phyloP scores from a whole-genome alignment of 2,113 vertebrate genomes.

The Trogon surrucura region DNA sequence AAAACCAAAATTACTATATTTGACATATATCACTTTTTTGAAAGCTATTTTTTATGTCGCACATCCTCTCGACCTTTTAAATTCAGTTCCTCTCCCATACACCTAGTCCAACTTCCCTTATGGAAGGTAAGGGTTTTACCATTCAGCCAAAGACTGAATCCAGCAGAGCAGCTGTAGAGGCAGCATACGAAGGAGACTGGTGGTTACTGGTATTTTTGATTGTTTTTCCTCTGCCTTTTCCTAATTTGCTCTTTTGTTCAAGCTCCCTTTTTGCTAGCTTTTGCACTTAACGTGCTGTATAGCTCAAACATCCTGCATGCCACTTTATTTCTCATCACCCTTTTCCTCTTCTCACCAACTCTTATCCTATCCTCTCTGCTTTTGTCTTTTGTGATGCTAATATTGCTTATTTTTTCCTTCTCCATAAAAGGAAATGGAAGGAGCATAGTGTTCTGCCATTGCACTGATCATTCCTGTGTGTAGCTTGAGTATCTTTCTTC shows the following conservation, averaged over 20 bases:
- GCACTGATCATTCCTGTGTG: neutral
- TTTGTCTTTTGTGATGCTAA: neutral
- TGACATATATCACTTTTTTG: neutral
- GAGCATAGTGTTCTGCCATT: neutral
- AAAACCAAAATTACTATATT: neutral
- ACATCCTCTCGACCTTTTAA: neutral
- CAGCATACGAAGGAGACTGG: neutral
- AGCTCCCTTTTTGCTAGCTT: neutral
- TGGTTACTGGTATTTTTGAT: constrained; percentile 3
- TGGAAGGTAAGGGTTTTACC: neutral
- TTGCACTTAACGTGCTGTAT: rapidly evolving
- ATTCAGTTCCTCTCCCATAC: neutral
- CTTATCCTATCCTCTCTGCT: neutral
- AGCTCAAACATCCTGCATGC: neutral
- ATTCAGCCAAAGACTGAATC: neutral
- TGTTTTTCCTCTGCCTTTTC: neutral
- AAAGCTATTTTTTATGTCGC: neutral
- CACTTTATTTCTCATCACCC: neutral
- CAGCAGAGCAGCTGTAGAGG: constrained; percentile 30
- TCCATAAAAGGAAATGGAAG: neutral
- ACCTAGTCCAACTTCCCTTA: neutral
- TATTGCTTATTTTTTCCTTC: neutral
- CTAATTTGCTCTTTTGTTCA: constrained; percentile 12
- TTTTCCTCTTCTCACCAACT: neutral
- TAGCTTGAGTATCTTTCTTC: neutral